Percentiles rank a stretch among this genome's conserved stretches.
phyloP scores from a whole-genome alignment of 2,888 invertebrate genomes.

The Colostygia pectinataria region DNA sequence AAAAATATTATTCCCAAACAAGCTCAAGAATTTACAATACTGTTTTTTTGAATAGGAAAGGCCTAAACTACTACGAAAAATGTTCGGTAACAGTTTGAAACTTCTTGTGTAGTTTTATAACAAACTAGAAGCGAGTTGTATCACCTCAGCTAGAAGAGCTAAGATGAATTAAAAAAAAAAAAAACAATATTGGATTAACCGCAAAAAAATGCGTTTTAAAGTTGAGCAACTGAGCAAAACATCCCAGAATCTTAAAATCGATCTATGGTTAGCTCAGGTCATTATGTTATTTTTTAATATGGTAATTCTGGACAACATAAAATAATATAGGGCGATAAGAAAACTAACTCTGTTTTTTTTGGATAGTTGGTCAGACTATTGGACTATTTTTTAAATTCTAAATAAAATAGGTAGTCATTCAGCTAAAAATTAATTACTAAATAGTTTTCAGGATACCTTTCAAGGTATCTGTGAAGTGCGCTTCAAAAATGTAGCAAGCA shows the following conservation, averaged over 20 bases:
- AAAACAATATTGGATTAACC: too few relatives aligned
- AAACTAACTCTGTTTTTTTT: background rate
- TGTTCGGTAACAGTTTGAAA: background rate
- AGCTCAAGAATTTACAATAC: constrained; percentile 7
- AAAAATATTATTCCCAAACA: constrained; percentile 10
- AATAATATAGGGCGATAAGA: background rate
- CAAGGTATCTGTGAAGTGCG: constrained; percentile 25
- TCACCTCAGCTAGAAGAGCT: background rate
- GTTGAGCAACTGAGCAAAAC: constrained; percentile 5
- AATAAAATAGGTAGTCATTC: constrained; percentile 9
- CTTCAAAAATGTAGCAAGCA: constrained; percentile 47
- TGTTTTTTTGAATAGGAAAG: background rate
- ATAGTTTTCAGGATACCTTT: constrained; percentile 19
- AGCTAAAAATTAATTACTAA: constrained; percentile 13
- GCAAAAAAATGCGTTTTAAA: too few relatives aligned
- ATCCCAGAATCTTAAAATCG: too few relatives aligned
- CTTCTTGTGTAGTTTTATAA: background rate
- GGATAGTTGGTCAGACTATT: constrained; percentile 3
- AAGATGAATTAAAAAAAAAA: too few relatives aligned
- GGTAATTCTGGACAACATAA: too few relatives aligned
- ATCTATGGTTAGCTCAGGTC: too few relatives aligned
- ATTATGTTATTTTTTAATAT: too few relatives aligned
- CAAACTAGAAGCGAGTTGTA: constrained; percentile 8
- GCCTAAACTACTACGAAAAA: background rate
- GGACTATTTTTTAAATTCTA: constrained; percentile 1